Evolutionary conservation across 2,888 invertebrate genomes (phyloP), one percentile per base, ranked within the genome.

Genomic region (Cenopis cana): DNA sequence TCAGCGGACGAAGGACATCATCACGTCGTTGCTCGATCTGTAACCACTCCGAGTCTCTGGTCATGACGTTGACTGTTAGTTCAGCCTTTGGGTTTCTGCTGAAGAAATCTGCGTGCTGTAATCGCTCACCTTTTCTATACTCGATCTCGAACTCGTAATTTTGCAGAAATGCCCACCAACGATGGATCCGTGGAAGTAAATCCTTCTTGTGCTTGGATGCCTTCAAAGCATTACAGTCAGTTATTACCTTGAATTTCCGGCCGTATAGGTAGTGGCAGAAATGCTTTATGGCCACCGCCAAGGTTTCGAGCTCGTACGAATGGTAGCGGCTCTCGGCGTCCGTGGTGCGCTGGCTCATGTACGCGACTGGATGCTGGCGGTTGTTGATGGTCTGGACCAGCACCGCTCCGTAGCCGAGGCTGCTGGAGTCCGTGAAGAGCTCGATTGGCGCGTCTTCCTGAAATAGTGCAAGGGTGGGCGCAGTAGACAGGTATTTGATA

Each of bases 221-320:
- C n/a, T n/a, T n/a, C n/a, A n/a, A n/a, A n/a, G n/a, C n/a, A n/a
- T n/a, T n/a, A n/a, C n/a, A n/a, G n/a, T n/a, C n/a, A n/a, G n/a
- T n/a, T n/a, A n/a, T n/a, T n/a, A 79, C 72, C 20, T 61, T 75
- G 41, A 80, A 79, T 33, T 70, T 69, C 0, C 76, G 72, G 0
- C 76, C 79, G 14, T 78, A 77, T 0, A 82, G 68, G 49, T 74
- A 82, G 0, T 81, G 80, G 0, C 77, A 10, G 78, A 77, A 0
- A 78, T 77, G 6, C 77, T 24, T 0, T n/a, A n/a, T n/a, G n/a
- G n/a, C n/a, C n/a, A n/a, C n/a, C n/a, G n/a, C n/a, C n/a, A n/a
- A n/a, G n/a, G 78, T 77, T 18, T 79, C 77, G 0, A 77, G 60
- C 38, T 78, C 78, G 33, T 79, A 79, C 0, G 77, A 77, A 60